These are phyloP conservation scores for Epinephelus malabaricus DNA, from an alignment of 2,797 vertebrate genomes.

Conservation along the genomic window DNA sequence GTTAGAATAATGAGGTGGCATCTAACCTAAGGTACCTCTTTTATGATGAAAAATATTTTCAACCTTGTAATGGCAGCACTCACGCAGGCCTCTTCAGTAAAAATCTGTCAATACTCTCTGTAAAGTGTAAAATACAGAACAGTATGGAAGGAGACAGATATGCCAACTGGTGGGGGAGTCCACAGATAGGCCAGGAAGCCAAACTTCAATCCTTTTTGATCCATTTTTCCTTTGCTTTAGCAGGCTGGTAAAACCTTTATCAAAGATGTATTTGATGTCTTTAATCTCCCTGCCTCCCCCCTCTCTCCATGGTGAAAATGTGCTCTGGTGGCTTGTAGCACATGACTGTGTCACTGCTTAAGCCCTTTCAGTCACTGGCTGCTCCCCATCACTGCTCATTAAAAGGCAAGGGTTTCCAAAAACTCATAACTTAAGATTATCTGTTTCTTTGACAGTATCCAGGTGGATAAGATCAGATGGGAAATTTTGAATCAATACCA, in stretches of 20 bases:
- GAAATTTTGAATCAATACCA: background rate
- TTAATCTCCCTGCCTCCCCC: slow-evolving; percentile 20
- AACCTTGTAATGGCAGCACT: background rate
- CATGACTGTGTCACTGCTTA: slow-evolving; percentile 20
- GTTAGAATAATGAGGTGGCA: too few relatives aligned
- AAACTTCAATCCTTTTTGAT: slow-evolving; percentile 17
- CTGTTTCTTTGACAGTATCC: background rate
- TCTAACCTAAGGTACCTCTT: too few relatives aligned
- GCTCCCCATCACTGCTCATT: slow-evolving; percentile 24
- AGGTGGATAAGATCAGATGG: background rate
- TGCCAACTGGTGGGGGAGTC: background rate
- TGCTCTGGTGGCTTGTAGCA: slow-evolving; percentile 12
- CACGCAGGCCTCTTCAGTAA: background rate
- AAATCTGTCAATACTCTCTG: background rate
- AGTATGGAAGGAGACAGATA: background rate
- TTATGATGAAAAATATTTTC: too few relatives aligned
- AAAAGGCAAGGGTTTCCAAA: background rate
- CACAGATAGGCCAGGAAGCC: background rate
- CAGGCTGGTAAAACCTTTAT: slow-evolving; percentile 43
- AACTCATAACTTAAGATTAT: background rate
- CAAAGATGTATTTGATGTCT: slow-evolving; percentile 58
- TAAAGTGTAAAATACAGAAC: background rate
- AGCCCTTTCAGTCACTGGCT: background rate
- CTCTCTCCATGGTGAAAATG: slow-evolving; percentile 31
- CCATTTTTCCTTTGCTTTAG: slow-evolving; percentile 35